These are phyloP conservation scores for Solenodon paradoxus DNA, from an alignment of 2,113 vertebrate species.

Conservation along the genomic window DNA sequence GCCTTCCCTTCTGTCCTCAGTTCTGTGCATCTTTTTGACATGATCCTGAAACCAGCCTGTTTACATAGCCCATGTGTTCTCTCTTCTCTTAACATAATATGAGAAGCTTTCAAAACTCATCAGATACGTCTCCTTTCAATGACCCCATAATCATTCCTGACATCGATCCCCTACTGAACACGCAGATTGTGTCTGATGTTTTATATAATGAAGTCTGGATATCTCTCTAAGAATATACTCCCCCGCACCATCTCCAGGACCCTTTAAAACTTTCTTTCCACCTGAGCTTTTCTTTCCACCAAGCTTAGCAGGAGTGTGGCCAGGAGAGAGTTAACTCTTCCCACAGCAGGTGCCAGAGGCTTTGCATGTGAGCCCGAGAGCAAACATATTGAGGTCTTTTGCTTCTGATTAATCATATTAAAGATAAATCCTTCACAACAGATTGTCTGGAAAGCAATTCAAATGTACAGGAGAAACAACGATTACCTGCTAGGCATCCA, in stretches of 20 bases:
- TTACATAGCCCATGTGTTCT: neutral
- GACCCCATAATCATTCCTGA: neutral
- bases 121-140: neutral
- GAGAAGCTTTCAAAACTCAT: neutral
- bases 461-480: constrained; percentile 17
- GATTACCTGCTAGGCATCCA: constrained; percentile 29
- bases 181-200: neutral
- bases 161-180: neutral
- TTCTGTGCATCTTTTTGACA: neutral
- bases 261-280: neutral
- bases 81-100: neutral
- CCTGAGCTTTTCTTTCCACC: neutral
- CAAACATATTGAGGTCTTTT: neutral
- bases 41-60: neutral
- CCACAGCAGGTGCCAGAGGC: too few relatives aligned
- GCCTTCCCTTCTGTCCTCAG: neutral
- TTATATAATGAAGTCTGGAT: neutral
- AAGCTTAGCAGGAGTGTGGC: neutral
- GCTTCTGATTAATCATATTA: constrained; percentile 52
- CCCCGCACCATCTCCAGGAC: neutral
- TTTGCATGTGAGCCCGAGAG: neutral
- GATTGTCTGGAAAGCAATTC: constrained; percentile 55
- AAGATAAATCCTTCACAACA: constrained; percentile 15
- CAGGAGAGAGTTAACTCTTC: neutral
- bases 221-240: neutral